Evolutionary conservation across 2,113 vertebrate genomes (phyloP), one percentile per base, ranked within the genome.

Genomic region (Proterorhinus semilunaris): DNA sequence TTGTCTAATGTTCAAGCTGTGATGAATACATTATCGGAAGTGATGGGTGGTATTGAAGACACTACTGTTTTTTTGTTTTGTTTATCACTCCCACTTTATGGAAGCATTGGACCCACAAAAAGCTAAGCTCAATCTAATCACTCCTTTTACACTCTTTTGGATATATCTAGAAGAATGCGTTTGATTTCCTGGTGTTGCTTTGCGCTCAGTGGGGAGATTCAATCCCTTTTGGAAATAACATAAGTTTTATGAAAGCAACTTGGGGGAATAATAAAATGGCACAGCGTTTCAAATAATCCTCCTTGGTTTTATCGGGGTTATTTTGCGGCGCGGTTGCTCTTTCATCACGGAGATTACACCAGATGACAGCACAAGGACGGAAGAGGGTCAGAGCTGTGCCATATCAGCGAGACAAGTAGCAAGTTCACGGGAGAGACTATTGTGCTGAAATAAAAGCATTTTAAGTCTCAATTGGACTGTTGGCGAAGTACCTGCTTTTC

Each of bases 21-120:
- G 2, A 66, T 72, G 51, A 59, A 75, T 70, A 62, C 47, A 16
- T 82, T 6, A 0, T 53, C 21, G 61, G 64, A 73, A 59, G 53
- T 4, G 7, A 63, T 21, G 7, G 49, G 54, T 66, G 59, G 68
- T 75, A 7, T 51, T 64, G 66, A 42, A 58, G 10, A 36, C 21
- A 36, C 12, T 58, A 11, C 54, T 11, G 10, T 57, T 57, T 57
- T 36, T 4, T 36, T 36, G 54, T 57, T 17, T 36, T 57, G 54
- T 57, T 17, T 10, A 21, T 53, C 53, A 11, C 17, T 27, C 11
- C 27, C 17, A 27, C 55, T 42, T 42, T 57, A 36, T 7, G 55
- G 11, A 21, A 9, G 17, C 15, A n/a, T 21, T 58, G 17, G 17
- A 27, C 42, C 27, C 27, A 36, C 27, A 36, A 36, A 36, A 36